Base-by-base conservation (phyloP, 64 coral and sea anemone species). In the Orbicella faveolata region DNA sequence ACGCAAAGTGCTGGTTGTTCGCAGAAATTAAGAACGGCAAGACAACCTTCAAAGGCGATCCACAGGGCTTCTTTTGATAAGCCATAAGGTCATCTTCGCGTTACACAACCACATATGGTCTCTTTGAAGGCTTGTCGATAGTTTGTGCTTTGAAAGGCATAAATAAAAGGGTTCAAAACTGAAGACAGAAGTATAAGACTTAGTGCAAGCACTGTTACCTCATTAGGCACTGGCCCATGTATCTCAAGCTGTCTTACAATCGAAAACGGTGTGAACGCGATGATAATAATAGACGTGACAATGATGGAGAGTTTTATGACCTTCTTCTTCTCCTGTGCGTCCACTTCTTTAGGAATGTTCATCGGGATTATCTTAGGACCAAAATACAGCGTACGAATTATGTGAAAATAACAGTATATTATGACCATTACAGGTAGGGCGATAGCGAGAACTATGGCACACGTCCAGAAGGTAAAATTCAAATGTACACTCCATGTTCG, bases 111-210 rank as follows among this genome's bases (percentile, higher is more conserved):
- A 15, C 67, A 70, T 67, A 89, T 79, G 6, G 62, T 34, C 54
- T 91, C 80, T 76, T 83, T 86, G 26, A 91, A 86, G 17, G 80
- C 90, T 34, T 53, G 67, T 0, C 90, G 80, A 77, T 76, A 91
- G 83, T 91, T 91, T 17, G 80, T 66, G 55, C 90, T 91, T 65
- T 91, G 90, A 20, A 91, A 86, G 6, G 82, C 69, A 48, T 91
- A 91, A 26, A 91, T 76, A 39, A 91, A 76, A 36, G 90, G 90
- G 55, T 91, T 91, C 0, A 85, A 66, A 17, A 78, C 23, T n/a
- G 79, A 85, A 41, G 61, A 84, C 14, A 76, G 55, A 20, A 85
- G 74, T 76, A 91, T 52, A 78, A 51, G 67, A 20, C 48, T 44
- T 3, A 76, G 65, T 0, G 61, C 68, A 12, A 63, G 61, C 2